Conservation (phyloP, 2,113 vertebrate species). For the Bubalus kerabau region DNA sequence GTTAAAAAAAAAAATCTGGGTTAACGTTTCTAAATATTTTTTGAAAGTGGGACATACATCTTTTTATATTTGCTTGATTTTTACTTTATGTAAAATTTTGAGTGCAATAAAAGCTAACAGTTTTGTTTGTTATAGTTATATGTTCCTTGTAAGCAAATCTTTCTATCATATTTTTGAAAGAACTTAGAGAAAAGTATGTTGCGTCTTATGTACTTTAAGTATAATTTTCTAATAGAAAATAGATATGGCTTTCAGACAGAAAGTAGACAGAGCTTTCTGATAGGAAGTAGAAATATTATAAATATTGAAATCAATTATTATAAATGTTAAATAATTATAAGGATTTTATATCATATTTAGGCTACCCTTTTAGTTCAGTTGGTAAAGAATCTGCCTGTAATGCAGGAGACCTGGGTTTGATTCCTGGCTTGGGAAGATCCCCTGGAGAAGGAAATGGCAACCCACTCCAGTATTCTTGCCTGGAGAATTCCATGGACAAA, state of each 20-base stretch:
- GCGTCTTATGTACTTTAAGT: neutral
- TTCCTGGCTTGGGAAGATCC: neutral
- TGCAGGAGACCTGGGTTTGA: neutral
- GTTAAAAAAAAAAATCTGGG: neutral
- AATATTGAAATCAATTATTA: slow-evolving; percentile 14
- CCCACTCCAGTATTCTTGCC: neutral
- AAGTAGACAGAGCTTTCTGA: neutral
- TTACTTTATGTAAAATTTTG: slow-evolving; percentile 39
- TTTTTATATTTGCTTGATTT: slow-evolving; percentile 18
- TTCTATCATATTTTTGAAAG: slow-evolving; percentile 15
- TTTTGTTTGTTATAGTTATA: neutral
- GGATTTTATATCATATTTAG: neutral
- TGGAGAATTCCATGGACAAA: neutral
- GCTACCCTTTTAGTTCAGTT: neutral
- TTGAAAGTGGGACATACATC: neutral
- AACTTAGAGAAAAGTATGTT: slow-evolving; percentile 1
- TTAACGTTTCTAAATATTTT: slow-evolving; percentile 4
- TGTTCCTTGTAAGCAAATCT: neutral
- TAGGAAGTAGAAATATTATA: neutral
- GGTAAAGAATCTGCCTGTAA: neutral
- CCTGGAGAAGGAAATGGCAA: neutral
- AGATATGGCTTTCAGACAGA: neutral
- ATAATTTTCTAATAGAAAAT: neutral
- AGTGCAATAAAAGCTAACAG: neutral
- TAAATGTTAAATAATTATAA: neutral